phyloP scores from a whole-genome alignment of 2,888 invertebrate genomes.

The Drosophila quinaria region DNA sequence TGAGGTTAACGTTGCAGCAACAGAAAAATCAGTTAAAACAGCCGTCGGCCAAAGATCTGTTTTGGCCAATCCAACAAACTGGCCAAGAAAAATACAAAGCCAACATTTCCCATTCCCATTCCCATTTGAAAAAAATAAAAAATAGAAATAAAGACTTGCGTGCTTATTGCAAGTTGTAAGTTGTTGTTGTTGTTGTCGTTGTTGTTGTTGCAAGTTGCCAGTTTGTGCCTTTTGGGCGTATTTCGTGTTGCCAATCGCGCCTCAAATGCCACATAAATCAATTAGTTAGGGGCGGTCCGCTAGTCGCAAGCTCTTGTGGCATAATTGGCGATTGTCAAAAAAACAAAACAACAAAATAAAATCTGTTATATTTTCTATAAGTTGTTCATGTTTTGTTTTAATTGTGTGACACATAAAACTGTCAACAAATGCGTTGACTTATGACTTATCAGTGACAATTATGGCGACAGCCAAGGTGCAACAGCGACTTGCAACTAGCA shows the following conservation, averaged over 20 bases:
- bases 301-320: constrained; percentile 9
- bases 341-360: not conserved
- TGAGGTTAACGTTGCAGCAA: constrained; percentile 40
- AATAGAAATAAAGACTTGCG: constrained; percentile 5
- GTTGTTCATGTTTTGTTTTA: not conserved
- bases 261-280: constrained; percentile 71
- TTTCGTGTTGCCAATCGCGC: constrained; percentile 71
- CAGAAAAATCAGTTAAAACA: constrained; percentile 3
- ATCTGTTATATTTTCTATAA: not conserved
- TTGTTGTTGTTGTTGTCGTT: constrained; percentile 10
- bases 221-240: constrained; percentile 46
- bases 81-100: constrained; percentile 4
- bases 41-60: constrained; percentile 7
- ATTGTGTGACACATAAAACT: constrained; percentile 34
- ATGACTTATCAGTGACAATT: constrained; percentile 74
- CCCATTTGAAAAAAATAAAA: not conserved
- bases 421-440: constrained; percentile 73
- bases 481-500: constrained; percentile 11
- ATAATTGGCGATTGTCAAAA: constrained; percentile 20
- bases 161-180: constrained; percentile 13
- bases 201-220: constrained; percentile 13
- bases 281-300: constrained; percentile 48
- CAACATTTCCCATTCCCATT: constrained; percentile 14
- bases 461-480: constrained; percentile 40
- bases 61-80: constrained; percentile 7